A percentile compares a stretch with the other conserved stretches of the same genome.
Conservation (phyloP, 2,113 vertebrate genomes). For the Nestor notabilis region DNA sequence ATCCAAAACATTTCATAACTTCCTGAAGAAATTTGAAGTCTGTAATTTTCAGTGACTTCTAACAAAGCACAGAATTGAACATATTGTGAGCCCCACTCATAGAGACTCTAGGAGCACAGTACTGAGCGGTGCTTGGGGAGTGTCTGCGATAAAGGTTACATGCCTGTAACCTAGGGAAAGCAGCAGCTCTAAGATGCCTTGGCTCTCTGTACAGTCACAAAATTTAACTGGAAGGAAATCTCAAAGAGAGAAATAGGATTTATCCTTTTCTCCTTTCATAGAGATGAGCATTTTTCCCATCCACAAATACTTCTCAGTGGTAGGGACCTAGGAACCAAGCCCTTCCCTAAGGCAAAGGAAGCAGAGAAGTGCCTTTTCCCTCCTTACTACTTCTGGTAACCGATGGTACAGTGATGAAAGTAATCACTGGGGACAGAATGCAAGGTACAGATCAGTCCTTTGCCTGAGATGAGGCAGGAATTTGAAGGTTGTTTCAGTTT, state of each 20-base stretch:
- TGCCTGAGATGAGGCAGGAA: background rate
- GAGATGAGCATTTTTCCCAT: background rate
- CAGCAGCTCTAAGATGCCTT: background rate
- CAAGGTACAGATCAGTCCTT: background rate
- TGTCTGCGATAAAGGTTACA: background rate
- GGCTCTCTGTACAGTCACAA: background rate
- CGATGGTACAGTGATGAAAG: background rate
- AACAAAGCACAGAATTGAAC: background rate
- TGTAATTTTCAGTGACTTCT: slow-evolving; percentile 15
- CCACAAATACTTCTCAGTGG: background rate
- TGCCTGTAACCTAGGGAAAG: background rate
- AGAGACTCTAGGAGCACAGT: background rate
- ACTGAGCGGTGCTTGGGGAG: rapidly evolving
- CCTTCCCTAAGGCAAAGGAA: background rate
- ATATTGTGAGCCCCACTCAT: background rate
- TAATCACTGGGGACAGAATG: background rate
- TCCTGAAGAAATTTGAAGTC: slow-evolving; percentile 34
- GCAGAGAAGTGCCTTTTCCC: background rate
- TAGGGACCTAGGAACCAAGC: background rate
- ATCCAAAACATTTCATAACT: slow-evolving; percentile 30
- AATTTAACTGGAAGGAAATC: background rate
- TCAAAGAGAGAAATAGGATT: background rate
- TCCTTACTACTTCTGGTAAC: background rate
- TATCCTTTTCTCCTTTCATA: background rate
- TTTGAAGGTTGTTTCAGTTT: background rate